A percentile compares a stretch with the other conserved stretches of the same genome.
Evolutionary conservation across 2,888 invertebrate species (phyloP).

Genomic region (Harpagoxenus sublaevis): DNA sequence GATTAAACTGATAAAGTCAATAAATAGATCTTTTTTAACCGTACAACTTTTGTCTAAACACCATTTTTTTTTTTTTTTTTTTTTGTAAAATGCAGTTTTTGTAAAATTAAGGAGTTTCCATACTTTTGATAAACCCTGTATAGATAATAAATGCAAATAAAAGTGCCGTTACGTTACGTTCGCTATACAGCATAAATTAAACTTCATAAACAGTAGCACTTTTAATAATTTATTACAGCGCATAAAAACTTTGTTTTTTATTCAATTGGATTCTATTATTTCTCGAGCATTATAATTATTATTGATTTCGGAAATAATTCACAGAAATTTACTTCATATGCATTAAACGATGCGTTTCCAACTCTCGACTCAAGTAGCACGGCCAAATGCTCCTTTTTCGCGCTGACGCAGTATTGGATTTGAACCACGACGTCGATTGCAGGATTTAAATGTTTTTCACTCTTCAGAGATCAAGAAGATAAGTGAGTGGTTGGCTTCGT

Average conservation of each 20-base stretch:
- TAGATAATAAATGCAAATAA: background rate
- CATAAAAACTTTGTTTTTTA: background rate
- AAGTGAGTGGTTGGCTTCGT: conserved; percentile 82
- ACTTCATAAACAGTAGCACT: background rate
- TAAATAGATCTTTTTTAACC: too few species aligned
- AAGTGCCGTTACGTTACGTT: too few species aligned
- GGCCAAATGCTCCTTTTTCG: background rate
- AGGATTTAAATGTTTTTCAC: conserved; percentile 83
- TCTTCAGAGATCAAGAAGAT: conserved; percentile 83
- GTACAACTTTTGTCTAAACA: too few species aligned
- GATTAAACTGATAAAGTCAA: too few species aligned
- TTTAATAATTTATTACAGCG: background rate
- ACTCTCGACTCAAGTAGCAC: background rate
- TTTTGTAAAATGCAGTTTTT: too few species aligned
- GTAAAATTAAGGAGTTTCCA: too few species aligned
- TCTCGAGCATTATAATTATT: background rate
- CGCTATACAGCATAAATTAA: background rate
- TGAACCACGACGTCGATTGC: conserved; percentile 55
- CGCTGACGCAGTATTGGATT: conserved; percentile 24
- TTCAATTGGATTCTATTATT: background rate
- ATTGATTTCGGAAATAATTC: background rate
- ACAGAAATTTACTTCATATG: background rate
- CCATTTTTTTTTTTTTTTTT: too few species aligned
- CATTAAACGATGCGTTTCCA: background rate
- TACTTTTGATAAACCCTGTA: too few species aligned